Base-by-base conservation (phyloP, 2,888 invertebrate species). In the Pinctada fucata region DNA sequence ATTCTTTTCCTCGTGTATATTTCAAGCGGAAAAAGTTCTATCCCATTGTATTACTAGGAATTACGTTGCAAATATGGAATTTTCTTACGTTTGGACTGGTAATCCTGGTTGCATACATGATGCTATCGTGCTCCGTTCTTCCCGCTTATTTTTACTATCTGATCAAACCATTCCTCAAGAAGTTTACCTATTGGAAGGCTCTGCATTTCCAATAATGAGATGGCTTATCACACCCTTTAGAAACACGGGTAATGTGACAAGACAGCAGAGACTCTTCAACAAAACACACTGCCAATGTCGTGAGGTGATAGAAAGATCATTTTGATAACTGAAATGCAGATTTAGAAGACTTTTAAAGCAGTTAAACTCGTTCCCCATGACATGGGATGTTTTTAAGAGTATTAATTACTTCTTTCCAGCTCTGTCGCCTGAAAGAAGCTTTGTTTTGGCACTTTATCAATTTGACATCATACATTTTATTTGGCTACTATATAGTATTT, bases 51-150 rank as follows among this genome's bases (percentile, higher is more conserved):
- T 50, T 79, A 16, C 67, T 79, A 49, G 75, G 64, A 74, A 64
- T 64, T 79, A 75, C 49, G 69, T 75, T 66, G 48, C 70, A 10
- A 75, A 70, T 48, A 50, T 74, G 63, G 48, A 64, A 49, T 79
- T 75, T 49, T 71, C 49, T 31, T 79, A 79, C 50, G 75, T 70
- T 13, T 79, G 71, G 70, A 75, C 78, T 66, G 71, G 75, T 5
- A 75, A 75, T 51, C 78, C 78, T 45, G 78, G n/a, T n/a, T n/a
- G n/a, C n/a, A 79, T 75, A 45, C 78, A 75, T 71, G 75, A 75
- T 47, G 74, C 78, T 16, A 71, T 67, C 3, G 71, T 75, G 31
- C 47, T 79, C n/a, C 31, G 71, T 16, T 49, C 52, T 70, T 75
- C 78, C 16, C 66, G 66, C 52, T 70, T 79, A 16, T 75, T 75